phyloP scores from a whole-genome alignment of 2,113 vertebrate species.

The Anser cygnoides region DNA sequence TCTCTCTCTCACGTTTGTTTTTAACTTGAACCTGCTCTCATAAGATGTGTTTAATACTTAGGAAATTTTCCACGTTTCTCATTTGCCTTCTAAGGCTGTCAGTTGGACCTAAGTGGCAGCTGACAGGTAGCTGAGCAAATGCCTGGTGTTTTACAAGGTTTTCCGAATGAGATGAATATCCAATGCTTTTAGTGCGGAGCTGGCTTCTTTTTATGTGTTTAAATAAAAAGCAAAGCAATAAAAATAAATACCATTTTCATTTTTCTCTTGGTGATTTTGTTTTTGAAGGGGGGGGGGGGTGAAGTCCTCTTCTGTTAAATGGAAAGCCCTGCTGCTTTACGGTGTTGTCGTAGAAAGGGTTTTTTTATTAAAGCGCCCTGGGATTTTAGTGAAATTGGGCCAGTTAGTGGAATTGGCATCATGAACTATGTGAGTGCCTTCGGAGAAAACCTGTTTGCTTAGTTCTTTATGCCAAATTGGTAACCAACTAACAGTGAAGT shows the following conservation, averaged over 20 bases:
- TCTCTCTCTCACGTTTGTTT: background rate
- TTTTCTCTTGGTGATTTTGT: constrained; percentile 69
- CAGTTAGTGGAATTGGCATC: constrained; percentile 70
- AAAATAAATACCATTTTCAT: constrained; percentile 72
- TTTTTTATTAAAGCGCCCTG: constrained; percentile 54
- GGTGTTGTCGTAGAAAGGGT: constrained; percentile 30
- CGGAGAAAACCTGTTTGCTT: constrained; percentile 76
- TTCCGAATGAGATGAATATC: background rate
- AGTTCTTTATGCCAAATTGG: constrained; percentile 73
- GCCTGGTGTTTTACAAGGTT: constrained; percentile 3
- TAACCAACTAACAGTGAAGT: constrained; percentile 57
- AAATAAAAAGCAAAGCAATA: constrained; percentile 59
- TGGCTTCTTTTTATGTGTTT: constrained; percentile 52
- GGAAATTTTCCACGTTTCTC: background rate
- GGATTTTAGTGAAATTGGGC: constrained; percentile 67
- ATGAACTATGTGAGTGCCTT: constrained; percentile 51
- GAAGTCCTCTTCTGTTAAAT: constrained; percentile 48
- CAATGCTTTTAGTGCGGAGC: constrained; percentile 4
- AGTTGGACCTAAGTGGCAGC: background rate
- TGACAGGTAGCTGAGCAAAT: constrained; percentile 25
- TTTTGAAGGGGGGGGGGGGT: constrained; percentile 7
- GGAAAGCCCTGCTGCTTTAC: constrained; percentile 70
- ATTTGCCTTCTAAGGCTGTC: background rate
- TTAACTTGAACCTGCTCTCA: background rate
- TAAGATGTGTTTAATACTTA: background rate